phyloP scores from a whole-genome alignment of 2,113 vertebrate species.

The Alouatta palliata region DNA sequence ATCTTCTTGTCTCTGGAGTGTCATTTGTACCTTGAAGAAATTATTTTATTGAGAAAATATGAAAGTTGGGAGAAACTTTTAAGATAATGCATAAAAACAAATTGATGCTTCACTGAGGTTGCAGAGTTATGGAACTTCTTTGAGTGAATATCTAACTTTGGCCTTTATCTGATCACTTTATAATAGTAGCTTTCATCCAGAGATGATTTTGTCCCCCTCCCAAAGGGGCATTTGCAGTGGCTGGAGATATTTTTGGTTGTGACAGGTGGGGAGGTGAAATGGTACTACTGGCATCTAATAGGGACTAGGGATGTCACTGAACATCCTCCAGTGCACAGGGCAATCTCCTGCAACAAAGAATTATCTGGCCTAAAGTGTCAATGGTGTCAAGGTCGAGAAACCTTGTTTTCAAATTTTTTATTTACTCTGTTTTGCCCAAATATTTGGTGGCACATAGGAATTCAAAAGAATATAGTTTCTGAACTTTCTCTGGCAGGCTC shows the following conservation, averaged over 20 bases:
- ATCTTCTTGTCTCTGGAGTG: slow-evolving; percentile 54
- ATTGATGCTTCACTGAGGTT: not conserved
- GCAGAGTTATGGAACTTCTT: not conserved
- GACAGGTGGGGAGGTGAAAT: not conserved
- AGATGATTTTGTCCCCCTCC: not conserved
- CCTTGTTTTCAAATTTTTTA: not conserved
- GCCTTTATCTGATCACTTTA: not conserved
- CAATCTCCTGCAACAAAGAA: not conserved
- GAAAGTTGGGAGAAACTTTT: not conserved
- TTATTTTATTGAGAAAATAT: not conserved
- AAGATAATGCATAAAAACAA: not conserved
- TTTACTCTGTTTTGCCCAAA: not conserved
- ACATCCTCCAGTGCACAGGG: no score
- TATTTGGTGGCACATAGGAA: not conserved
- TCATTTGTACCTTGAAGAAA: slow-evolving; percentile 40
- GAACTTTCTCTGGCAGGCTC: not conserved
- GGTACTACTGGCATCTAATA: not conserved
- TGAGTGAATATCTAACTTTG: not conserved
- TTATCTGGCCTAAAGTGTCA: not conserved
- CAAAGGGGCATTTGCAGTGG: not conserved
- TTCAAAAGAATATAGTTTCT: not conserved
- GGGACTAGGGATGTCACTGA: not conserved
- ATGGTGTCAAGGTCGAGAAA: not conserved
- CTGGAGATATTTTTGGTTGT: not conserved
- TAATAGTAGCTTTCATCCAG: not conserved